A percentile compares a stretch with the other conserved stretches of the same genome.
Evolutionary conservation across 2,888 invertebrate species (phyloP).

Genomic region (Ceramica pisi): DNA sequence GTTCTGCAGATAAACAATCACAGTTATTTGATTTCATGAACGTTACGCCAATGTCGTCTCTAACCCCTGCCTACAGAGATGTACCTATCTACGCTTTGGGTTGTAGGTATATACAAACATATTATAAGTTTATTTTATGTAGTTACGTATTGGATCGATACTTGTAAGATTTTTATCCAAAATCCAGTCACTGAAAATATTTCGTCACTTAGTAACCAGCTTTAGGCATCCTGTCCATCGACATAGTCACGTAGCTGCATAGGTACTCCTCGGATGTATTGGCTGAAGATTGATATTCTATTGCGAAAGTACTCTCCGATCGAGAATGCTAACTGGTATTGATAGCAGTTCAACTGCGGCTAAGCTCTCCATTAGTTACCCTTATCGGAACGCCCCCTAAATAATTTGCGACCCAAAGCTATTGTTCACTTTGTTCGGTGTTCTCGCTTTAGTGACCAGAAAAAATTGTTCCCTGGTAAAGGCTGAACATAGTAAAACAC

Average conservation of each 20-base stretch:
- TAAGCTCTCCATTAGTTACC: constrained; percentile 21
- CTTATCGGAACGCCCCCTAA: constrained; percentile 1
- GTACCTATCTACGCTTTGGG: no score
- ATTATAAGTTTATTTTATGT: no score
- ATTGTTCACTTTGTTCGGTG: constrained; percentile 3
- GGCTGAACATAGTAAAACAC: no score
- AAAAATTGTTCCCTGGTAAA: background rate
- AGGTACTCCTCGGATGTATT: background rate
- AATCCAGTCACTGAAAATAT: no score
- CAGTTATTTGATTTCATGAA: no score
- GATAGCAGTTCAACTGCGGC: constrained; percentile 14
- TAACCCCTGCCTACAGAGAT: no score
- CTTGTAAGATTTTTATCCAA: no score
- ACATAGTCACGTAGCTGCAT: constrained; percentile 4
- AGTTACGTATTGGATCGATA: no score
- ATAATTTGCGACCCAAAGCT: background rate
- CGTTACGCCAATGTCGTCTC: no score
- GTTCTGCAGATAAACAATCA: no score
- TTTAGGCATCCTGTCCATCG: background rate
- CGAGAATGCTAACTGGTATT: constrained; percentile 26
- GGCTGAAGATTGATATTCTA: constrained; percentile 22
- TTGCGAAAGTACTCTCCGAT: background rate
- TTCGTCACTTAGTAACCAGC: background rate
- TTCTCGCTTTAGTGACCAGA: background rate
- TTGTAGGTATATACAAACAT: no score